A percentile compares a stretch with the other conserved stretches of the same genome.
Evolutionary conservation across 2,797 vertebrate species (phyloP).

Genomic region (Coregonus suidteri): DNA sequence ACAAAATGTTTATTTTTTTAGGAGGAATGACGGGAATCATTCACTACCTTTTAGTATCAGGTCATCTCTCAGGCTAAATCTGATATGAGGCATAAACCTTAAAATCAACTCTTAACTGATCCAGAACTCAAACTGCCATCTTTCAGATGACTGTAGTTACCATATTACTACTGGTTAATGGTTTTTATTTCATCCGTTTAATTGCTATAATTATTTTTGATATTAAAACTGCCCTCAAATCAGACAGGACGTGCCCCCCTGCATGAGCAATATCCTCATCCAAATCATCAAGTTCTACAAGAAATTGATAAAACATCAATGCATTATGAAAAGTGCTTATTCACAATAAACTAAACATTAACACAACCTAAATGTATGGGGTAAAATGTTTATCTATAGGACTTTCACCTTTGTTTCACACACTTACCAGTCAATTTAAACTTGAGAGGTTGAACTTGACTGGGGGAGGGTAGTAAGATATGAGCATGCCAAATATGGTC

Average conservation of each 20-base stretch:
- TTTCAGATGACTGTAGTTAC: not conserved
- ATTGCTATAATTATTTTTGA: not conserved
- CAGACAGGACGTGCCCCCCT: not conserved
- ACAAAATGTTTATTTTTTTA: not conserved
- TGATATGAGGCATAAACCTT: not conserved
- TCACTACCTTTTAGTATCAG: not conserved
- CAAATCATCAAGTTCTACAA: not conserved
- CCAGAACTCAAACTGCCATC: not conserved
- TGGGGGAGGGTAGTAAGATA: slow-evolving; percentile 49
- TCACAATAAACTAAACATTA: slow-evolving; percentile 14
- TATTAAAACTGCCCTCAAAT: not conserved
- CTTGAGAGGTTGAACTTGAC: slow-evolving; percentile 23
- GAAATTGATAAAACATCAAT: not conserved
- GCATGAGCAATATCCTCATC: not conserved
- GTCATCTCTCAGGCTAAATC: not conserved
- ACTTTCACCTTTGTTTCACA: slow-evolving; percentile 50
- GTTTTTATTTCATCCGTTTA: not conserved
- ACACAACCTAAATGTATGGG: not conserved
- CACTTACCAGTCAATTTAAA: slow-evolving; percentile 50
- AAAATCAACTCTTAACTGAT: not conserved
- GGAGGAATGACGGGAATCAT: not conserved
- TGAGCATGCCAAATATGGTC: slow-evolving; percentile 79
- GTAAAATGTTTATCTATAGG: slow-evolving; percentile 30
- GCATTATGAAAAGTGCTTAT: not conserved
- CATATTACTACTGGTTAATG: not conserved